Base-by-base conservation (phyloP, 1,140 invertebrate species). In the Caerostris extrusa region DNA sequence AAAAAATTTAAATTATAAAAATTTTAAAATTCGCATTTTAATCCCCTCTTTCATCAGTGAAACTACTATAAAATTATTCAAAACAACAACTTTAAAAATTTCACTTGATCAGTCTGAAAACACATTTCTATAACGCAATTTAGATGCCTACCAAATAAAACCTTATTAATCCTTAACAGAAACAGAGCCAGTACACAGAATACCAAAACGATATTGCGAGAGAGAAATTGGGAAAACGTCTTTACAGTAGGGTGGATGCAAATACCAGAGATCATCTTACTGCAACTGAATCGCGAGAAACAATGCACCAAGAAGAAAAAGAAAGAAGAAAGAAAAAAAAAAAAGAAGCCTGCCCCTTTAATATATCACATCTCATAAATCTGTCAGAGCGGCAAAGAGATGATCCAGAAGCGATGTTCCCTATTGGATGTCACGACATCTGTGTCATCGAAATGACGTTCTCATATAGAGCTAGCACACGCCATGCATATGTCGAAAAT, bases 331-430 rank as follows among this genome's bases (percentile, higher is more conserved):
- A 56, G 57, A 67, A 67, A n/a, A 12, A 3, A 3, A 5, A 53
- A 58, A 71, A 85, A 64, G 86, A 69, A 8, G 53, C 57, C 60
- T 14, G 53, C 91, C 85, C 67, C 64, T 93, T 93, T 93, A 93
- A 93, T 93, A 93, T 93, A 93, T 93, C 91, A 50, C 91, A 88
- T 93, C 92, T 93, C 92, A 93, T 93, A 88, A 93, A 93, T 93
- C 92, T 93, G 92, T 93, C 92, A 93, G 53, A 71, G 60, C 34
- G 55, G 90, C 7, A 64, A 19, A 81, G 92, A 93, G 85, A 93
- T 88, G 92, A 93, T 93, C 83, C 92, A 88, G 85, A 88, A 93
- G 85, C 64, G 14, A 61, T 77, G 64, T 60, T 34, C 82, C 19
- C 85, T 87, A 88, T 88, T 69, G 83, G 55, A 88, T 93, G 92